Base-by-base conservation (phyloP, 2,797 vertebrate genomes). In the Valencia hispanica region DNA sequence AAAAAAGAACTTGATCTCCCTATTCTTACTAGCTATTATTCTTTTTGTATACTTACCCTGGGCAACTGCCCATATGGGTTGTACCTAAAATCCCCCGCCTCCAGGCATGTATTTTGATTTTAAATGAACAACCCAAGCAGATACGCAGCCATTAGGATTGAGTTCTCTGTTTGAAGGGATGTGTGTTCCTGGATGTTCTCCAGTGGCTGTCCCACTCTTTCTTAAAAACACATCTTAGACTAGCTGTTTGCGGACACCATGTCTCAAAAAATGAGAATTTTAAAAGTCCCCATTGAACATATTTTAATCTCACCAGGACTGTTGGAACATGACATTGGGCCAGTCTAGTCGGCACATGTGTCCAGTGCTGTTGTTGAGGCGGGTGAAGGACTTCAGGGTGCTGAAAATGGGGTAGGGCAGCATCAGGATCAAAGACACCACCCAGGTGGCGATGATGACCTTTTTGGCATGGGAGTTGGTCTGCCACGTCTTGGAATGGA, bases 401-500 rank as follows among this genome's bases (percentile, higher is more conserved):
- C 97, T 98, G 69, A 96, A 98, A 77, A 99, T 96, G 3, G 97
- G 97, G 86, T 99, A 99, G 0, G 98, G 98, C 47, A 97, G 94
- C 98, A 99, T 99, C 86, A 99, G 95, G 25, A 96, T 85, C 30
- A 97, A 96, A 78, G 98, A 98, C 2, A 94, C 93, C 81, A 96
- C 94, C 98, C 98, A 99, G 59, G 97, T 99, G 17, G 94, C 95
- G 0, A 96, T 95, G 86, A 99, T 99, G 90, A 99, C 98, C 89
- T 96, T 98, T 88, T 96, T 84, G 0, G 98, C 98, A 0, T 99
- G 98, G 1, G 98, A 98, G 84, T 98, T 99, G 5, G 98, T 99
- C 94, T 99, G 98, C 98, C 98, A 99, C 43, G 96, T 92, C n/a
- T 97, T 94, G 59, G 98, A 99, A 78, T 96, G 96, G 59, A 99